Conservation (phyloP, 2,888 invertebrate species). For the Xanthia togata region DNA sequence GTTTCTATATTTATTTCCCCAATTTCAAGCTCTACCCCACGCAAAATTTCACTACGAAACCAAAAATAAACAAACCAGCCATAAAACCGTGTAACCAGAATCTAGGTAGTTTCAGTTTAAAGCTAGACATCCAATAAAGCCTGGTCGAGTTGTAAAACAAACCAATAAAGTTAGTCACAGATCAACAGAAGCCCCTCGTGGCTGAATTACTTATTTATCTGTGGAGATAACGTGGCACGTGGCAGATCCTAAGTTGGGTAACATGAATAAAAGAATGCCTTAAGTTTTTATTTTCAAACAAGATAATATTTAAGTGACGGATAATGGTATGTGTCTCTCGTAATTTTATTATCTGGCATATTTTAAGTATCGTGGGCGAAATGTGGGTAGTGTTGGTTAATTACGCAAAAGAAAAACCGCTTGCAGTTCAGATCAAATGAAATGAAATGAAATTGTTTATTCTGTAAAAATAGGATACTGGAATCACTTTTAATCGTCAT, state of each 20-base stretch:
- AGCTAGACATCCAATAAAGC: conserved; percentile 18
- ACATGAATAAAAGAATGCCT: not conserved
- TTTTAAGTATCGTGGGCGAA: no score
- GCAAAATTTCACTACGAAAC: not conserved
- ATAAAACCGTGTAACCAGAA: not conserved
- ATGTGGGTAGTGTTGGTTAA: no score
- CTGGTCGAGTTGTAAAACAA: conserved; percentile 13
- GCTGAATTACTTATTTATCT: not conserved
- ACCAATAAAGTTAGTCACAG: conserved; percentile 12
- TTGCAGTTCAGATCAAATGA: no score
- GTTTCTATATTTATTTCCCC: not conserved
- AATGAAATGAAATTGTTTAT: no score
- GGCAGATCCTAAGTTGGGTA: not conserved
- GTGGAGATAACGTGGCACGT: not conserved
- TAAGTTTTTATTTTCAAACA: not conserved
- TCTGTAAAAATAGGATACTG: no score
- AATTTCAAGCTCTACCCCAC: conserved; percentile 1
- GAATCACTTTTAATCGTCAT: no score
- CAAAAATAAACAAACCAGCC: not conserved
- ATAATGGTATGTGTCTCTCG: no score
- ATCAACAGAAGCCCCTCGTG: not conserved
- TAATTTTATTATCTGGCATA: no score
- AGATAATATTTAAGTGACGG: no score
- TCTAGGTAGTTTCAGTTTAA: not conserved
- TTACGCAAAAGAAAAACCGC: no score